phyloP scores from a whole-genome alignment of 2,888 invertebrate genomes.

The Acrobasis repandana region DNA sequence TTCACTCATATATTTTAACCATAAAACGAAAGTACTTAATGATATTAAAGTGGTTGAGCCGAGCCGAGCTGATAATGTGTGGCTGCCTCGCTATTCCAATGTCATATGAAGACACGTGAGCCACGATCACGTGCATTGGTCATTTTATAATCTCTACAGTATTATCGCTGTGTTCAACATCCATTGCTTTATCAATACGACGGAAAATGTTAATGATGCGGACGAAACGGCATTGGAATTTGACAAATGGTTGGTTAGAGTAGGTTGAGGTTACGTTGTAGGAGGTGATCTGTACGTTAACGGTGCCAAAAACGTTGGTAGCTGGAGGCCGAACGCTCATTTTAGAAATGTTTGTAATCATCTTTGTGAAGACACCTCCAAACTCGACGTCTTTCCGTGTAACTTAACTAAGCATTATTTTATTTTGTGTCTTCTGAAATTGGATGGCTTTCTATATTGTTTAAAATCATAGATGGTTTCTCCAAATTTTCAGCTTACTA shows the following conservation, averaged over 20 bases:
- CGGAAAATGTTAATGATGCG: background rate
- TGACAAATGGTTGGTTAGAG: background rate
- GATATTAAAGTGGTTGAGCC: background rate
- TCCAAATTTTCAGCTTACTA: too few species aligned
- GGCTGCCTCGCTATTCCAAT: constrained; percentile 8
- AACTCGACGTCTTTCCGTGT: background rate
- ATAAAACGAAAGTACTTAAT: background rate
- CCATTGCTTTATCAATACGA: constrained; percentile 1
- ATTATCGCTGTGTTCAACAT: background rate
- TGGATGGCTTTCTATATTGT: too few species aligned
- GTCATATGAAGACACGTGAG: constrained; percentile 14
- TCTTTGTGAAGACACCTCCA: background rate
- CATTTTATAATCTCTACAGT: background rate
- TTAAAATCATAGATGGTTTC: too few species aligned
- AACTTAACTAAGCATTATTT: too few species aligned
- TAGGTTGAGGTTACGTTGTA: background rate
- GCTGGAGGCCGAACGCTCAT: constrained; percentile 6
- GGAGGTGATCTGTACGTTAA: constrained; percentile 2
- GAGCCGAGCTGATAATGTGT: constrained; percentile 2
- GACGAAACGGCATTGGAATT: background rate
- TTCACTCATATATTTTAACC: background rate
- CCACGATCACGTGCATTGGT: constrained; percentile 1
- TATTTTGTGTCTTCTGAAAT: too few species aligned
- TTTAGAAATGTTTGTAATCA: background rate
- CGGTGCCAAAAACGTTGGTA: constrained; percentile 13